Base-by-base conservation (phyloP, 2,888 invertebrate genomes). In the Clitarchus hookeri region DNA sequence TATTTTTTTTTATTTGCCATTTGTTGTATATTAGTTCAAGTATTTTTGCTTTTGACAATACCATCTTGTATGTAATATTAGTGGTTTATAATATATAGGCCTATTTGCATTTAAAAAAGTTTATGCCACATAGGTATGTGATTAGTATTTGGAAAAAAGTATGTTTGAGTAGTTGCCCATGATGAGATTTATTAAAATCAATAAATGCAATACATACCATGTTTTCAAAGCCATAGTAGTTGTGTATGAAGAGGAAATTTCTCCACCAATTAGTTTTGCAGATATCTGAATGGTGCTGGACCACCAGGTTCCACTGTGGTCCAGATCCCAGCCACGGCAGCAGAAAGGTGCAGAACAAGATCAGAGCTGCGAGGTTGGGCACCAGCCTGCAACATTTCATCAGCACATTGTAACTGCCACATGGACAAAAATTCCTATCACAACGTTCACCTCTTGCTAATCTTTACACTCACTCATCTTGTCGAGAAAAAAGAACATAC, bases 211-310 rank as follows among this genome's bases (percentile, higher is more conserved):
- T 85, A 88, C 89, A 89, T 91, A 94, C 94, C 94, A 95, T 95
- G 89, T 95, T 94, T 89, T 94, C 93, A 89, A 95, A 95, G 79
- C 95, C 95, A 89, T 94, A 95, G 90, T 95, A 95, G 90, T 95
- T 95, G 89, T 95, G 95, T 86, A 95, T 94, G 88, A 95, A 95
- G 0, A 95, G 90, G 87, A 95, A 91, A 89, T 95, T 95, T 89
- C 94, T 92, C 95, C 95, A 95, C 95, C 95, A 95, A 86, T 94
- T 92, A 89, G 92, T 91, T 90, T 95, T 95, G 90, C 95, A 95
- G 86, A 95, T 93, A 83, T 94, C 92, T 0, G 95, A 93, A 90
- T 95, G 95, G 89, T 95, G 94, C 0, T 93, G 93, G 11, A 95
- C 93, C 0, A 95, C 95, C 26, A 94, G 91, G 89, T 95, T 95